Evolutionary conservation across 2,113 vertebrate genomes (phyloP).

Genomic region (Glaucomys volans): DNA sequence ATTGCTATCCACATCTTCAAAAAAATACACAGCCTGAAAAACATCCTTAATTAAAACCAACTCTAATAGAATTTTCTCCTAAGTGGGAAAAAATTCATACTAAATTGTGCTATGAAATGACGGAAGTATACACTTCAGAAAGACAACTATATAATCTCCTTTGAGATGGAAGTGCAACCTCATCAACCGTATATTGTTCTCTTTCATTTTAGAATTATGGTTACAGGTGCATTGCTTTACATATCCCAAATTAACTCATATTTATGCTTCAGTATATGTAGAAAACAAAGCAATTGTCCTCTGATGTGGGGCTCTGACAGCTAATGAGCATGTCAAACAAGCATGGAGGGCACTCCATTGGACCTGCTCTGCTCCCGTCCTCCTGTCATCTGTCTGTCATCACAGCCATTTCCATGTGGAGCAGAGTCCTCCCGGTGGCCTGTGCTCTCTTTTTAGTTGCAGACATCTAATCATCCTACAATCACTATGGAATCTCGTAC

Average conservation of each 20-base stretch:
- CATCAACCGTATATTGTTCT: slow-evolving; percentile 20
- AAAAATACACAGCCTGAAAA: slow-evolving; percentile 42
- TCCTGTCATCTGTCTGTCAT: background rate
- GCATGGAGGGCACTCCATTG: accelerated
- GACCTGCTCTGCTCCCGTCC: background rate
- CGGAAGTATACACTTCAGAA: slow-evolving; percentile 41
- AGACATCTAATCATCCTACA: background rate
- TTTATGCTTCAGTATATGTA: background rate
- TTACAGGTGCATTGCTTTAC: background rate
- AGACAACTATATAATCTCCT: background rate
- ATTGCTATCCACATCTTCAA: background rate
- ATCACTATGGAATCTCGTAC: background rate
- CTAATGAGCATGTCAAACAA: background rate
- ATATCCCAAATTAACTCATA: background rate
- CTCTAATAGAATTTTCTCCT: background rate
- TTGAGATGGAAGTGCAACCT: background rate
- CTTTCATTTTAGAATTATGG: slow-evolving; percentile 11
- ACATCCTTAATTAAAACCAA: slow-evolving; percentile 57
- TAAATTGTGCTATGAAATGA: background rate
- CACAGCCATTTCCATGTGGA: background rate
- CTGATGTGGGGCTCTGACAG: background rate
- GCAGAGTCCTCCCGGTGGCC: background rate
- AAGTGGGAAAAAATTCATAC: background rate
- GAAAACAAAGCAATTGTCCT: background rate
- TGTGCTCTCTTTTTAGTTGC: background rate